A percentile compares a stretch with the other conserved stretches of the same genome.
phyloP scores from a whole-genome alignment of 2,113 vertebrate genomes.

The Alexandromys fortis region DNA sequence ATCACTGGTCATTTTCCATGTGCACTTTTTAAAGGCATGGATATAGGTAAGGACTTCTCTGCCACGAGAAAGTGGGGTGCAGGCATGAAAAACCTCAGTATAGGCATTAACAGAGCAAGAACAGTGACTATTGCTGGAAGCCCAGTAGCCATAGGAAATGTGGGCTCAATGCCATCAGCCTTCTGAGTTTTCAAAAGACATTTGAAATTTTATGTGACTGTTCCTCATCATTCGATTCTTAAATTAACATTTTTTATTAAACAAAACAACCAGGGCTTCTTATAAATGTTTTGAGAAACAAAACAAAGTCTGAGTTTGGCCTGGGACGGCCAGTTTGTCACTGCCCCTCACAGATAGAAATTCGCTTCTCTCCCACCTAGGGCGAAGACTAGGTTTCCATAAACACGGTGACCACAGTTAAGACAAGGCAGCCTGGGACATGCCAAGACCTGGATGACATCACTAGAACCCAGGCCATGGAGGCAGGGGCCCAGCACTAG shows the following conservation, averaged over 20 bases:
- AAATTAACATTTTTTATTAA: not conserved
- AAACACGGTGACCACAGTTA: not conserved
- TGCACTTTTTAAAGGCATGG: not conserved
- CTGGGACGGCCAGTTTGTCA: not conserved
- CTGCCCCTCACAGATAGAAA: not conserved
- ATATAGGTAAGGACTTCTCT: not conserved
- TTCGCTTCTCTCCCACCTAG: not conserved
- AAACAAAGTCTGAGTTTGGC: not conserved
- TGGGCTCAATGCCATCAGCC: not conserved
- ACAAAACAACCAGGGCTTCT: not conserved
- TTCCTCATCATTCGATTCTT: not conserved
- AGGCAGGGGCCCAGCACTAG: not conserved
- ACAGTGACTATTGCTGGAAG: not conserved
- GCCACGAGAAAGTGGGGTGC: not conserved
- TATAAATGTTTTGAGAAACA: not conserved
- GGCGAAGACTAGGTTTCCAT: not conserved
- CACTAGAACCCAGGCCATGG: not conserved
- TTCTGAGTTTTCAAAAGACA: constrained; percentile 43
- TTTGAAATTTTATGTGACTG: constrained; percentile 19
- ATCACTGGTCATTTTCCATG: not conserved
- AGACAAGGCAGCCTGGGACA: not conserved
- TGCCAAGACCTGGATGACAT: not conserved
- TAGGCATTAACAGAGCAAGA: not conserved
- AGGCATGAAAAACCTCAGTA: not conserved
- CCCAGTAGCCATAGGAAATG: not conserved